Conservation (phyloP, 2,888 invertebrate genomes). For the Catocala sponsa region DNA sequence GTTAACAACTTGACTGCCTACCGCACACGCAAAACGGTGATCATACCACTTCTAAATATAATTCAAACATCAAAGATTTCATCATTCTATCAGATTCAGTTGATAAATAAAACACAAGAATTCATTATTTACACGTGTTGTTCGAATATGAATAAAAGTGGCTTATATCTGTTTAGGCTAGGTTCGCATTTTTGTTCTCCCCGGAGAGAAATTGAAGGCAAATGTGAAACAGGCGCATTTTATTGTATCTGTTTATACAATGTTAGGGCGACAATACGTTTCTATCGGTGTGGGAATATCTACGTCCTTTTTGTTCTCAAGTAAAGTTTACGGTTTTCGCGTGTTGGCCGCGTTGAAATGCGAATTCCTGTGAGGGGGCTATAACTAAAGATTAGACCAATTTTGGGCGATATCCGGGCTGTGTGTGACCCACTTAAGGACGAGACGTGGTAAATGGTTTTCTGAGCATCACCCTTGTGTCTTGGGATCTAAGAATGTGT, state of each 20-base stretch:
- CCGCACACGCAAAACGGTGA: too few species aligned
- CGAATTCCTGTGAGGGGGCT: slow-evolving; percentile 61
- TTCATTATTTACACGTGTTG: slow-evolving; percentile 35
- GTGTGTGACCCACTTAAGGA: slow-evolving; percentile 68
- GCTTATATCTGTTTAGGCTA: slow-evolving; percentile 35
- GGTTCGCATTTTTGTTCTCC: slow-evolving; percentile 40
- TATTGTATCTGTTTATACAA: slow-evolving; percentile 60
- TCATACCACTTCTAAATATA: too few species aligned
- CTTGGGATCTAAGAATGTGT: slow-evolving; percentile 52
- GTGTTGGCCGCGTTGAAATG: slow-evolving; percentile 55
- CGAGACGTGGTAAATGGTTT: slow-evolving; percentile 70
- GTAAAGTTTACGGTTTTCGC: slow-evolving; percentile 42
- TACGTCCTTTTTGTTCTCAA: slow-evolving; percentile 39
- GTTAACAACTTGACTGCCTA: too few species aligned
- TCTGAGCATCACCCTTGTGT: slow-evolving; percentile 65
- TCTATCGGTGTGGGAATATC: slow-evolving; percentile 47
- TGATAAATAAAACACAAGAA: slow-evolving; percentile 24
- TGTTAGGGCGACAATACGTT: slow-evolving; percentile 55
- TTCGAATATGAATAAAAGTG: slow-evolving; percentile 41
- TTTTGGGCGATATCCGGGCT: slow-evolving; percentile 69
- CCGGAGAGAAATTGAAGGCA: slow-evolving; percentile 55
- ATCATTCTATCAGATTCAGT: slow-evolving; percentile 2
- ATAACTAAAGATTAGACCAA: slow-evolving; percentile 78
- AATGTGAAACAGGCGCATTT: slow-evolving; percentile 58
- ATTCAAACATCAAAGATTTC: background rate